Base-by-base conservation (phyloP, 1,140 invertebrate species). In the Condylostylus longicornis region DNA sequence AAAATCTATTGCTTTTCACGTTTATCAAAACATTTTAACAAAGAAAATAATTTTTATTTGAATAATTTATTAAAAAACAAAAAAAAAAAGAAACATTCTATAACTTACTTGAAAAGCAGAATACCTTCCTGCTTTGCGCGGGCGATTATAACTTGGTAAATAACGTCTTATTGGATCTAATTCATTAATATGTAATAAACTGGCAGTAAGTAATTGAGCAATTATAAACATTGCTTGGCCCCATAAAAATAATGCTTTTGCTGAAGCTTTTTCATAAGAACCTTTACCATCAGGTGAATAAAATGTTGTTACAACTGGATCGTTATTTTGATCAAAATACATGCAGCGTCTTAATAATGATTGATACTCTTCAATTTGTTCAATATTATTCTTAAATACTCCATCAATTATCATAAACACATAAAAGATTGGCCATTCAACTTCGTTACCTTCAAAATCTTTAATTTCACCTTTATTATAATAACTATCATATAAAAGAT, bases 351-450 rank as follows among this genome's bases (percentile, higher is more conserved):
- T 79, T 13, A 97, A 61, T 42, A 91, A 67, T 45, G 77, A 77
- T 55, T 89, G 80, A 64, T 94, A 98, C 52, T 91, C 78, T 42
- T 91, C 79, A 13, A 91, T 80, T 69, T 95, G 86, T 31, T 88
- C 81, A n/a, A 83, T 79, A 41, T 91, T 65, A 14, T 79, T 77
- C 52, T 82, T 82, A 49, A 86, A 93, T 43, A 90, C 81, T 40
- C 90, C 87, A 63, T 97, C 91, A 44, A 98, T 93, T 20, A 97
- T 86, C 77, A 98, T 83, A 56, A 84, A 86, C 17, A 90, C 77
- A 53, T 82, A 94, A 66, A 98, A 97, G 10, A 98, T 57, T 0
- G 95, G 95, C 91, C 95, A 98, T 65, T 98, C 91, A 53, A 85
- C 89, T 66, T 99, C 95, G 28, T 98, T 77, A 15, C 83, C 82